Evolutionary conservation across 1,140 invertebrate species (phyloP), one percentile per base, ranked within the genome.

Genomic region (Psilanteris sp.): DNA sequence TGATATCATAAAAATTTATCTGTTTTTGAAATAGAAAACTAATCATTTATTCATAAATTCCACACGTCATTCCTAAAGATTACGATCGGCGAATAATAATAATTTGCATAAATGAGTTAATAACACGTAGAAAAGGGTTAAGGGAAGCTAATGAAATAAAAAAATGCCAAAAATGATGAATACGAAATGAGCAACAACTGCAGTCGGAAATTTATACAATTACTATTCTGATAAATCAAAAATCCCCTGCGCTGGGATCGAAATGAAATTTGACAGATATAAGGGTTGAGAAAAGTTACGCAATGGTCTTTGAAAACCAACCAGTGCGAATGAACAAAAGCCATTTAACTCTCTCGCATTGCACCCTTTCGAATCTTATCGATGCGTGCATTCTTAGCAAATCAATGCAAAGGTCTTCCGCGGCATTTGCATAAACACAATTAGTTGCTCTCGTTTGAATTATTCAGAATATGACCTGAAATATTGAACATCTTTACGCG

Each of bases 341-440:
- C 54, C 34, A 61, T 70, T 71, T 59, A 15, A 66, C 48, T 29
- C 50, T 61, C 48, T 29, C 50, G 39, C 43, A 41, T 73, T 50
- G 57, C 67, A 72, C 68, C 75, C 68, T 78, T 78, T 68, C 54
- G 67, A 20, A 79, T 79, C 82, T 83, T 85, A 86, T 84, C 81
- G 80, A 76, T 66, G 72, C 77, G 68, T 76, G 73, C 79, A 83
- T 86, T 81, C 84, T 84, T 81, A 81, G 81, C 73, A 83, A 86
- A 87, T 82, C 84, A 81, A 79, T 76, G 67, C 61, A 43, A 39
- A 20, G 14, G 72, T 70, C 50, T 61, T 32, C 15, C 27, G 48
- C 29, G 16, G 34, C 52, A 87, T 86, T 86, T 85, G 81, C 85
- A 87, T 87, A 83, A 86, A 86, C 79, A 87, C 85, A 86, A 85